Evolutionary conservation across 2,113 vertebrate genomes (phyloP).

Genomic region (Dromiciops gliroides): DNA sequence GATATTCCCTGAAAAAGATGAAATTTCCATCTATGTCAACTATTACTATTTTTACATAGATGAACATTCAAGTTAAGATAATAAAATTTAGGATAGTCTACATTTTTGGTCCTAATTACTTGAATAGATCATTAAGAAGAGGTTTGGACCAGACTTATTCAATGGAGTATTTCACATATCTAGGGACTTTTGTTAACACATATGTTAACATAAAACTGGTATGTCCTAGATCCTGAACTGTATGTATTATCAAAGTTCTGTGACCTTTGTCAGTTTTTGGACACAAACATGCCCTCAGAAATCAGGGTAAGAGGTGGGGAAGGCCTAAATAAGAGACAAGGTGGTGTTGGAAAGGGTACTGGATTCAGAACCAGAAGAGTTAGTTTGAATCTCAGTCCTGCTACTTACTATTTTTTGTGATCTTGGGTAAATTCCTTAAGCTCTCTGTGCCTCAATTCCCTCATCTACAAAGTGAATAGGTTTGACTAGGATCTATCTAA

Average conservation of each 20-base stretch:
- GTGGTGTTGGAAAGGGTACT: neutral
- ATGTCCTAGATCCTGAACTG: neutral
- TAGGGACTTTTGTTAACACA: neutral
- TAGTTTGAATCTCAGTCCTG: neutral
- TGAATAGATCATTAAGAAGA: neutral
- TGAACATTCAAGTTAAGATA: neutral
- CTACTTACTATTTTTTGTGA: neutral
- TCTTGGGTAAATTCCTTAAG: neutral
- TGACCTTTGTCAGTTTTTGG: neutral
- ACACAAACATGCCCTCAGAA: neutral
- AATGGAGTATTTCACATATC: neutral
- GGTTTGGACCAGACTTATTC: neutral
- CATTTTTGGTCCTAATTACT: neutral
- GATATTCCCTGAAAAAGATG: neutral
- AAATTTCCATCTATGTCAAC: neutral
- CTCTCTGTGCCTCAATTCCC: neutral
- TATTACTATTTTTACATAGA: neutral
- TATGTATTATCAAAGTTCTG: neutral
- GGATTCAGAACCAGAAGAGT: neutral
- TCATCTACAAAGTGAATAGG: neutral
- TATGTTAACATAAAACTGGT: neutral
- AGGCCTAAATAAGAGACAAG: too few relatives aligned
- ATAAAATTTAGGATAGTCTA: neutral
- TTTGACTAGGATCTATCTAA: neutral
- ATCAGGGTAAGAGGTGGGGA: neutral